A percentile compares a stretch with the other conserved stretches of the same genome.
These are phyloP conservation scores for Bombus confusus DNA, from an alignment of 1,140 invertebrate species.

Conservation along the genomic window DNA sequence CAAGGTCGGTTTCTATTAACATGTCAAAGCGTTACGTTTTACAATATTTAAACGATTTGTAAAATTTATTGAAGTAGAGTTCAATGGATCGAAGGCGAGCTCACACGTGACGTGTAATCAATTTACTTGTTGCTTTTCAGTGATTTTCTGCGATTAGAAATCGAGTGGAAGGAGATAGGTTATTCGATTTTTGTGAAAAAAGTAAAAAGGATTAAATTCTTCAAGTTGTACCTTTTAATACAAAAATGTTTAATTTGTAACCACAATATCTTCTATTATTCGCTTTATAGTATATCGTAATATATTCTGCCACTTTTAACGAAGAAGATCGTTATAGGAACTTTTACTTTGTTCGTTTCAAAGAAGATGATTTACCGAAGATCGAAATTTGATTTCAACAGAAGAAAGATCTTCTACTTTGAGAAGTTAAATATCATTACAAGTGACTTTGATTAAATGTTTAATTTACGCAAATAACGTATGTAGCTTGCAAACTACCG, in stretches of 20 bases:
- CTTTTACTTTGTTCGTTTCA: not conserved
- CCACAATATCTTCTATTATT: not conserved
- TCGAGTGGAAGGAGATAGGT: not conserved
- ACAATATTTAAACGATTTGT: slow-evolving; percentile 5
- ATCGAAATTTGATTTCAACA: not conserved
- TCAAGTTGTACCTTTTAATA: not conserved
- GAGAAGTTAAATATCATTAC: not conserved
- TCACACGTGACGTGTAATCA: not conserved
- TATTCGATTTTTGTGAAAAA: too few species aligned
- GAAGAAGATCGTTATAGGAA: too few species aligned
- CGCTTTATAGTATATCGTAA: too few species aligned
- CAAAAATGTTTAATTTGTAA: not conserved
- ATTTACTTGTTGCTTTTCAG: slow-evolving; percentile 38
- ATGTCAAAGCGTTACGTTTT: not conserved
- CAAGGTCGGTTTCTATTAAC: not conserved
- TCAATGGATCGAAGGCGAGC: not conserved
- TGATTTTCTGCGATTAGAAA: not conserved
- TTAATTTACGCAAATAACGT: not conserved
- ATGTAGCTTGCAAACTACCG: too few species aligned
- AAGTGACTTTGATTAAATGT: not conserved
- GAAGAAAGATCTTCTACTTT: not conserved
- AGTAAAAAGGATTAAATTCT: too few species aligned
- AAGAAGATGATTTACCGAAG: not conserved
- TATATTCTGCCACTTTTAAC: not conserved
- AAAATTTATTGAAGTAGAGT: not conserved